phyloP scores from a whole-genome alignment of 2,797 vertebrate species.

The Mormyrops boulengeri region DNA sequence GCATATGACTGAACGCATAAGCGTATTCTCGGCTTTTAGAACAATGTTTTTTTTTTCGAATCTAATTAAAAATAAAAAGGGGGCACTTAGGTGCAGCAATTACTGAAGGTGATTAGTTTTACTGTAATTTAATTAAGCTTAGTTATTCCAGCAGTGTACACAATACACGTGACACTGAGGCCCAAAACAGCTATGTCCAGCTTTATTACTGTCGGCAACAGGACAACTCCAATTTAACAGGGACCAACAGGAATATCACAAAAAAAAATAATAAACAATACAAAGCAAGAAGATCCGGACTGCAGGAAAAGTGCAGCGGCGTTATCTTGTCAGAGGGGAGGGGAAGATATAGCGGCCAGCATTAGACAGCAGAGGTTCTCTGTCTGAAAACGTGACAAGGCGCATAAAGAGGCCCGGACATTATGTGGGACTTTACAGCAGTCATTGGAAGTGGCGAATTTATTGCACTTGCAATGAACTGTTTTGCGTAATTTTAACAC shows the following conservation, averaged over 20 bases:
- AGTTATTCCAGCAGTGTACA: conserved; percentile 24
- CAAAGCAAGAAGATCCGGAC: neutral
- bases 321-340: neutral
- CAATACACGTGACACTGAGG: conserved; percentile 7
- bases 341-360: neutral
- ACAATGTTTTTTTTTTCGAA: conserved; percentile 32
- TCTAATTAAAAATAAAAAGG: conserved; percentile 38
- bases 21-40: conserved; percentile 28
- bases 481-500: neutral
- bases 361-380: neutral
- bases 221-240: neutral
- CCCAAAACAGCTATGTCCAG: neutral
- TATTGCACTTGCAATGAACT: neutral
- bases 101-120: conserved; percentile 27
- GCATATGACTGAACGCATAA: conserved; percentile 39
- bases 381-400: neutral
- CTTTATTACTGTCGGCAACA: neutral
- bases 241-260: neutral
- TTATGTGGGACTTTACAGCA: neutral
- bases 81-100: conserved; percentile 30
- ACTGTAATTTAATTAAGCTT: conserved; percentile 35
- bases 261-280: neutral
- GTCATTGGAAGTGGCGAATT: neutral
- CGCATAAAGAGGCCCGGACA: neutral
- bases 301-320: neutral